phyloP scores from a whole-genome alignment of 2,888 invertebrate species.

The Neoitamus cyanurus region DNA sequence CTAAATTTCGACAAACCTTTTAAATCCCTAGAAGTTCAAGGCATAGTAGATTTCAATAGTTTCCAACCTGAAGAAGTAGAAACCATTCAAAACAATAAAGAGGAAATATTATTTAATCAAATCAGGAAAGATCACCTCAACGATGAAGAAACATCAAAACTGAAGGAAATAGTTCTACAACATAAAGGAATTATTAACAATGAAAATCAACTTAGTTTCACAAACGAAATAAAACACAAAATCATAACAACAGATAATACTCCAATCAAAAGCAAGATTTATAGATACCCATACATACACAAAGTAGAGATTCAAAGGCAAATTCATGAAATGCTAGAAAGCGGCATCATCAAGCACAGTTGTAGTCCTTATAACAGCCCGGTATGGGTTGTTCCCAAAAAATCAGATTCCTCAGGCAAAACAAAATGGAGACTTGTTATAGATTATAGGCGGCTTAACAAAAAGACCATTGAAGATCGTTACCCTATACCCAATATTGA shows the following conservation, averaged over 20 bases:
- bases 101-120: not conserved
- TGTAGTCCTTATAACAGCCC: not conserved
- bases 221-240: constrained; percentile 18
- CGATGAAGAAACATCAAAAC: not conserved
- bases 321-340: not conserved
- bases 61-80: not conserved
- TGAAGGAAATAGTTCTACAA: not conserved
- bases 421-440: constrained; percentile 43
- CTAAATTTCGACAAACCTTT: not conserved
- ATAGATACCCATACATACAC: not conserved
- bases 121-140: not conserved
- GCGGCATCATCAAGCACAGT: not conserved
- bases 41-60: not conserved
- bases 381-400: constrained; percentile 18
- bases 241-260: not conserved
- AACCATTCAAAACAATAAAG: not conserved
- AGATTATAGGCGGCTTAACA: constrained; percentile 47
- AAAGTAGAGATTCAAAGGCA: not conserved
- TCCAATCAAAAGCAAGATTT: not conserved
- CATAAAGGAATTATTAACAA: not conserved
- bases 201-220: not conserved
- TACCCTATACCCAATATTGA: constrained; percentile 55
- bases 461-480: constrained; percentile 54
- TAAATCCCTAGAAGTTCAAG: not conserved
- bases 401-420: constrained; percentile 18